Evolutionary conservation across 2,797 vertebrate species (phyloP).

Genomic region (Babyrousa celebensis): DNA sequence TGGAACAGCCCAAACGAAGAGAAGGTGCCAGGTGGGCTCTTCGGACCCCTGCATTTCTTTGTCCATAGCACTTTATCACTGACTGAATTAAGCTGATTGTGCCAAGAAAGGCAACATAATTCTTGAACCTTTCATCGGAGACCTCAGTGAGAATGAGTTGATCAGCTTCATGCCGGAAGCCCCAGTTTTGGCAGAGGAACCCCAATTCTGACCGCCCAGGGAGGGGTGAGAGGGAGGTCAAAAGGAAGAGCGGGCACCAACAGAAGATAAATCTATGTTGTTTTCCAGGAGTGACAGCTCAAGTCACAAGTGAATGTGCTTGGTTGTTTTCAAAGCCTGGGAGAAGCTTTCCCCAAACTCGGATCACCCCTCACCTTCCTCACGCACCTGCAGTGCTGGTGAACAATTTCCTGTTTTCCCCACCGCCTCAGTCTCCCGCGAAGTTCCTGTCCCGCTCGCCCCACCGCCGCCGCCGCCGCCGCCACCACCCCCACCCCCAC

Average conservation of each 20-base stretch:
- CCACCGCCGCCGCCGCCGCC: neutral
- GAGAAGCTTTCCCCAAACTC: neutral
- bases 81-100: conserved; percentile 32
- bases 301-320: conserved; percentile 45
- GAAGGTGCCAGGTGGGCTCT: neutral
- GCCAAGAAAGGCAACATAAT: conserved; percentile 51
- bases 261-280: neutral
- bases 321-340: conserved; percentile 55
- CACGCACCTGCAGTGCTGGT: neutral
- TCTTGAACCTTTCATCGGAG: conserved; percentile 1
- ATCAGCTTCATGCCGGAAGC: conserved; percentile 66
- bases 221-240: neutral
- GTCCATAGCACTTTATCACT: conserved; percentile 25
- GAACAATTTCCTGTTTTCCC: neutral
- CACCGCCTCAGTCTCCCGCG: neutral
- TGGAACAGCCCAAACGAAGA: neutral
- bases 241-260: conserved; percentile 10
- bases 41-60: conserved; percentile 60
- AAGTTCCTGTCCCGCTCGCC: neutral
- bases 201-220: conserved; percentile 55
- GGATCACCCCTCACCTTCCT: neutral
- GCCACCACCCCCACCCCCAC: too few species aligned
- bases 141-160: conserved; percentile 50
- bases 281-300: conserved; percentile 4
- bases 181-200: conserved; percentile 10